Evolutionary conservation across 2,113 vertebrate genomes (phyloP).

Genomic region (Limanda limanda): DNA sequence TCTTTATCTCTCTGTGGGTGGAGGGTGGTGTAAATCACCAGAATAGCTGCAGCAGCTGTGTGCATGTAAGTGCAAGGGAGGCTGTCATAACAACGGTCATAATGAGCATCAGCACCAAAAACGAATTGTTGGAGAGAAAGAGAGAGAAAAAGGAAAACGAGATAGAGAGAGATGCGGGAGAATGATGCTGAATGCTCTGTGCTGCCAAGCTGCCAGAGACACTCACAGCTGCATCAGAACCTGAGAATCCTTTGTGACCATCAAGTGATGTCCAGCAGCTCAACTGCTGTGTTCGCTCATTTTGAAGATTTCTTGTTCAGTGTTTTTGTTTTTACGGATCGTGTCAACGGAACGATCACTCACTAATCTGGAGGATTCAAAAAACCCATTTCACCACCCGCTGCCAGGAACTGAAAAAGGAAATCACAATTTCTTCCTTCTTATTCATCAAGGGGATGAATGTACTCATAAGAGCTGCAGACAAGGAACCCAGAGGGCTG

Average conservation of each 20-base stretch:
- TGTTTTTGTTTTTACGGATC: not conserved
- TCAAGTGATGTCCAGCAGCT: not conserved
- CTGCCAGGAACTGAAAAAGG: not conserved
- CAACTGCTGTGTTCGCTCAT: not conserved
- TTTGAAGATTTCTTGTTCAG: not conserved
- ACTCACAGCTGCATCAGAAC: not conserved
- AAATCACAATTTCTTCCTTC: not conserved
- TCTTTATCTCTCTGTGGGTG: slow-evolving; percentile 27
- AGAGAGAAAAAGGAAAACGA: slow-evolving; percentile 1
- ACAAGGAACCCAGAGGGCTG: not conserved
- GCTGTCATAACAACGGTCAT: slow-evolving; percentile 71
- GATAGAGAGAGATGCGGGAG: slow-evolving; percentile 27
- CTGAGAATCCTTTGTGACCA: not conserved
- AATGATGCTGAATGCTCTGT: slow-evolving; percentile 19
- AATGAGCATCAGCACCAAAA: slow-evolving; percentile 71
- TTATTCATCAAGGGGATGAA: not conserved
- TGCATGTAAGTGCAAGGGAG: slow-evolving; percentile 50
- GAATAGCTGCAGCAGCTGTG: slow-evolving; percentile 47
- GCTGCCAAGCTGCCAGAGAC: slow-evolving; percentile 29
- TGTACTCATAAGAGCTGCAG: not conserved
- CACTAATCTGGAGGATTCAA: not conserved
- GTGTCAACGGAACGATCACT: not conserved
- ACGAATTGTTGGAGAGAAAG: slow-evolving; percentile 30
- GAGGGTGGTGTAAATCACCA: slow-evolving; percentile 61
- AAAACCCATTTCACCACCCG: not conserved